These are phyloP conservation scores for Ceuthmochares aereus DNA, from an alignment of 2,113 vertebrate species.

Conservation along the genomic window DNA sequence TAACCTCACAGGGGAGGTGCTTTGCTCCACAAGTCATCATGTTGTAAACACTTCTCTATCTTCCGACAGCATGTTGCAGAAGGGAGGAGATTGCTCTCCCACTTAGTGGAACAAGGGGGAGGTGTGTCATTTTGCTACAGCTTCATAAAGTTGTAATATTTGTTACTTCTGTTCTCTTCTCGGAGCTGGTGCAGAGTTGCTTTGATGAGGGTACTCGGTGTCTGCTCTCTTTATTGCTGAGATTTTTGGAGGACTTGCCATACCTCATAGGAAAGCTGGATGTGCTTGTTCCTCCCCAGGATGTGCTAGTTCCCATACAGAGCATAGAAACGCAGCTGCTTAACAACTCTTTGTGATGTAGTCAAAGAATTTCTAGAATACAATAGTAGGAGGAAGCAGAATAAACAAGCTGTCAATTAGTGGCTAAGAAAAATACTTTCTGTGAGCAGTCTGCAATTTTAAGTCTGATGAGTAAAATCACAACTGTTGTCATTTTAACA, in stretches of 20 bases:
- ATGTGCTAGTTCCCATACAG: neutral
- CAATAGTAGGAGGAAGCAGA: neutral
- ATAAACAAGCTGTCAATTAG: slow-evolving; percentile 7
- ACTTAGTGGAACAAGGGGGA: neutral
- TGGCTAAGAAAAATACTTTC: neutral
- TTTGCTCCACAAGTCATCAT: neutral
- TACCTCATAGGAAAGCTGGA: neutral
- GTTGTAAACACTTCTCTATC: neutral
- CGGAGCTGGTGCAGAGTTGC: neutral
- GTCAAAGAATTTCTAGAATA: neutral
- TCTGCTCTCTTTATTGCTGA: neutral
- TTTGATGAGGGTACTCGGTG: neutral
- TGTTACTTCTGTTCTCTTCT: neutral
- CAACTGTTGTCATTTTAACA: neutral
- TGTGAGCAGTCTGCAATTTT: neutral
- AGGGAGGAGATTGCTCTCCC: neutral
- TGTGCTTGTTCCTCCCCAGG: neutral
- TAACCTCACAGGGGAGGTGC: no score
- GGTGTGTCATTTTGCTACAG: neutral
- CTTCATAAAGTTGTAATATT: neutral
- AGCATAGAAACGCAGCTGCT: neutral
- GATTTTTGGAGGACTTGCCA: neutral
- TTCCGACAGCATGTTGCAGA: neutral
- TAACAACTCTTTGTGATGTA: neutral
- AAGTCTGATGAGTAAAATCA: neutral